Conservation (phyloP, 2,797 vertebrate genomes). For the Coregonus suidteri region DNA sequence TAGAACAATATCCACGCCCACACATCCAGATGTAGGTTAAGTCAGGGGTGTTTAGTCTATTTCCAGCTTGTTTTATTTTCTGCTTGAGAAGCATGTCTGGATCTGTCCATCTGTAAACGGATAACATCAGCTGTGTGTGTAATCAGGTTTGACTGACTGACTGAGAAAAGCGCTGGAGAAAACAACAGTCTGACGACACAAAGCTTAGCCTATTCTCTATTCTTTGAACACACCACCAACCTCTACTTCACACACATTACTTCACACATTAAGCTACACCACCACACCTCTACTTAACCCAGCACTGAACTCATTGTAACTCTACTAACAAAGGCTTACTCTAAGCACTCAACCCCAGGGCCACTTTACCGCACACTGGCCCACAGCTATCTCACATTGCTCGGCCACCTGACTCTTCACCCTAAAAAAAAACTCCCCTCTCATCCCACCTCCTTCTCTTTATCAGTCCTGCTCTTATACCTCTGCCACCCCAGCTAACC, state of each 20-base stretch:
- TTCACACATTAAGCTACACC: background rate
- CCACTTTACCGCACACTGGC: background rate
- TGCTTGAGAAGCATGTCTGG: constrained; percentile 21
- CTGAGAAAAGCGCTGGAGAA: constrained; percentile 18
- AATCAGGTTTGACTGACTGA: constrained; percentile 13
- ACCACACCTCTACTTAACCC: background rate
- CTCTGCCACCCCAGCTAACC: background rate
- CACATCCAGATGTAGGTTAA: background rate
- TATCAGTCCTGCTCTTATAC: background rate
- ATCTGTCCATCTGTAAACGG: constrained; percentile 8
- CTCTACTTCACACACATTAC: background rate
- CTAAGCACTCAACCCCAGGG: background rate
- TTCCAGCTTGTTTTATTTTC: background rate
- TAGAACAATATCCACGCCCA: background rate
- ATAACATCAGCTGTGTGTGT: constrained; percentile 31
- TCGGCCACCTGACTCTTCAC: background rate
- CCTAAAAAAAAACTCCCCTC: background rate
- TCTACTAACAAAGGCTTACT: background rate
- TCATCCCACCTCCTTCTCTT: too few species aligned
- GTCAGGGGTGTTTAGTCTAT: constrained; percentile 27
- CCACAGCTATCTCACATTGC: background rate
- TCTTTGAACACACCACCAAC: background rate
- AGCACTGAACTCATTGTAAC: background rate
- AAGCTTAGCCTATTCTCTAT: background rate
- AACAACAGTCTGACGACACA: constrained; percentile 35